Base-by-base conservation (phyloP, 2,113 vertebrate genomes). In the Ancistrus triradiatus region DNA sequence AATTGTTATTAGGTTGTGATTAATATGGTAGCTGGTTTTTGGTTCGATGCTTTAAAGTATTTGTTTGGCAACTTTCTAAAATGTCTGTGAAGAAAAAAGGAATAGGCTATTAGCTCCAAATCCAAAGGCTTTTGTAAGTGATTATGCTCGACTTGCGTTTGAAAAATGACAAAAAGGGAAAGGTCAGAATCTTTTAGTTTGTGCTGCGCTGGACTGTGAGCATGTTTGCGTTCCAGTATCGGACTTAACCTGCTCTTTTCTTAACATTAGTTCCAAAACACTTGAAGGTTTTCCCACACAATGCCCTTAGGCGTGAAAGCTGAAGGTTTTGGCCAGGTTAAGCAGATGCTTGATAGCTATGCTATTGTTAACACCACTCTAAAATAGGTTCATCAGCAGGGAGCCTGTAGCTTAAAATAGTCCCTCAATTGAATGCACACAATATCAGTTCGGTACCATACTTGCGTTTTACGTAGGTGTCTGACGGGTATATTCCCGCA, bases 381-480 rank as follows among this genome's bases (percentile, higher is more conserved):
- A 44, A 50, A 62, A 31, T 47, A 31, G 22, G 28, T 13, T 61
- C 43, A 44, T 8, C 27, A 68, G 35, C 28, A 55, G 43, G 21
- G 40, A 68, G 58, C 25, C 43, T n/a, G 52, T n/a, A 3, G 22
- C 57, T 33, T 24, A 64, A 22, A 67, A 73, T 68, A 73, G 46
- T 43, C 44, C 47, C 53, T 47, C 65, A 55, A 73, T 68, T 21
- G 40, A 59, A 11, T 24, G 4, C 8, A 59, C 37, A 58, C 47
- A 58, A 52, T 68, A 51, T 63, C 25, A 44, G 46, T 40, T 46
- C 33, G 42, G 15, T 52, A 69, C 68, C 69, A 70, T 79, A 68
- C 77, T 76, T 76, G 70, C n/a, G 15, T n/a, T 50, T 43, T 58
- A 50, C 58, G 56, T 59, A 6, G 63, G 66, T 31, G 47, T 51